phyloP scores from a whole-genome alignment of 2,888 invertebrate genomes.

The Chaetoderma sp. region DNA sequence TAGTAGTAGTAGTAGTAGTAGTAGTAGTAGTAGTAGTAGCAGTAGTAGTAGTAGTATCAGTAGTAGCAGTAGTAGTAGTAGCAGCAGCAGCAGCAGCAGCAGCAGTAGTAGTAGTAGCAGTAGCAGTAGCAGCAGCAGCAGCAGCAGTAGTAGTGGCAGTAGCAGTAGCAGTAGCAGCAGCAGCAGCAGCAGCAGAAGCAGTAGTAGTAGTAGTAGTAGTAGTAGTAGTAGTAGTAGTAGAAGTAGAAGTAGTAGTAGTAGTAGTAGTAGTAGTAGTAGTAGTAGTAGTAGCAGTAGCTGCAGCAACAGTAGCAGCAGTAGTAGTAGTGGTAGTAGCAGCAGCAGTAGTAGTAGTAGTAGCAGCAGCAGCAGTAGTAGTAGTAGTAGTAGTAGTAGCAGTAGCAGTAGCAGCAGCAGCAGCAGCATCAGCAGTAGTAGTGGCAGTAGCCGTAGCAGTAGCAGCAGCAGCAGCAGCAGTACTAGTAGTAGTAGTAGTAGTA shows the following conservation, averaged over 20 bases:
- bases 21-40: slow-evolving; percentile 15
- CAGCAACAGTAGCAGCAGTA: neutral
- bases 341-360: slow-evolving; percentile 18
- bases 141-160: neutral
- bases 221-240: slow-evolving; percentile 19
- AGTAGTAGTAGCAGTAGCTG: slow-evolving; percentile 10
- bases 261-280: slow-evolving; percentile 19
- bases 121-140: slow-evolving; percentile 16
- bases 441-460: too few species aligned
- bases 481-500: too few species aligned
- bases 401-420: slow-evolving; percentile 13
- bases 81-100: slow-evolving; percentile 12
- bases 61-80: slow-evolving; percentile 15
- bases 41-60: slow-evolving; percentile 1
- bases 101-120: slow-evolving; percentile 14
- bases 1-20: slow-evolving; percentile 7
- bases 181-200: too few species aligned
- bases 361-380: slow-evolving; percentile 10
- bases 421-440: too few species aligned
- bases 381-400: slow-evolving; percentile 4
- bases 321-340: slow-evolving; percentile 11
- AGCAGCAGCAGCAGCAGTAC: too few species aligned
- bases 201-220: too few species aligned
- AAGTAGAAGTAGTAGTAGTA: slow-evolving; percentile 18
- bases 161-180: slow-evolving; percentile 1